Percentiles rank a stretch among this genome's conserved stretches.
Evolutionary conservation across 2,797 vertebrate genomes (phyloP).

Genomic region (Cuniculus paca): DNA sequence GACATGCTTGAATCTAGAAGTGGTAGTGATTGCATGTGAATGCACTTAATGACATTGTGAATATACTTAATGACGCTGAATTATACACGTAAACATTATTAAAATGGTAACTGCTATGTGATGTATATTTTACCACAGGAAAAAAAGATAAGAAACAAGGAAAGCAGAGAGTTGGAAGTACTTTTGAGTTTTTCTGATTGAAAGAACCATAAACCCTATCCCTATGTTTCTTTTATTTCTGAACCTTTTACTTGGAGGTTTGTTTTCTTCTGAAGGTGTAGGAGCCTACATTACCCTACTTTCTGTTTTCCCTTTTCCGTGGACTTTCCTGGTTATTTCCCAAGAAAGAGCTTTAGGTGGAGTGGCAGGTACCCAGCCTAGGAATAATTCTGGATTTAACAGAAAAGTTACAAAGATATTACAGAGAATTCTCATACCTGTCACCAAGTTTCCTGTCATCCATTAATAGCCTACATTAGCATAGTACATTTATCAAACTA

Average conservation of each 20-base stretch:
- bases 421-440: background rate
- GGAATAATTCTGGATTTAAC: background rate
- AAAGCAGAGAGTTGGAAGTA: background rate
- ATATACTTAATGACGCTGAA: background rate
- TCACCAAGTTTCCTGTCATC: background rate
- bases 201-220: background rate
- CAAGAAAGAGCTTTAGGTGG: background rate
- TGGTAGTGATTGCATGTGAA: no score
- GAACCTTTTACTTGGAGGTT: background rate
- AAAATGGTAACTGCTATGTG: background rate
- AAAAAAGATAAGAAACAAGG: background rate
- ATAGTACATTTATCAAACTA: background rate
- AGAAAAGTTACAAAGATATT: constrained; percentile 8
- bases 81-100: background rate
- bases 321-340: background rate
- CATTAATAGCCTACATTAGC: background rate
- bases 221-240: background rate
- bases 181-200: background rate
- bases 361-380: background rate
- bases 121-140: background rate
- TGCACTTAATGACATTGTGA: background rate
- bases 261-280: background rate
- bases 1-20: background rate
- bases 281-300: background rate
- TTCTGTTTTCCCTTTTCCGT: background rate